Evolutionary conservation across 2,113 vertebrate genomes (phyloP).

Genomic region (Hippolais icterina): DNA sequence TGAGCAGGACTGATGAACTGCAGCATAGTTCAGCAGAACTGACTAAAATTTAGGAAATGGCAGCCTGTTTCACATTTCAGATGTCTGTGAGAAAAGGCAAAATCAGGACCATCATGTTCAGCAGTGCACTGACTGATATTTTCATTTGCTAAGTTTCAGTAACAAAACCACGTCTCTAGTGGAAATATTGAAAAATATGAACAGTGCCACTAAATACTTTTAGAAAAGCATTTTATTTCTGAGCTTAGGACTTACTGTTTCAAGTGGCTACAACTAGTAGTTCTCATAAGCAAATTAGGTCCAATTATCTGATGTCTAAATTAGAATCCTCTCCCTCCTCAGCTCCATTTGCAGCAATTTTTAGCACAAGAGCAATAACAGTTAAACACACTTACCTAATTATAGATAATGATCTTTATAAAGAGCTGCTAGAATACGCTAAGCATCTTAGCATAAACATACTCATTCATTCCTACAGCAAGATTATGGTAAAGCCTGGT

Average conservation of each 20-base stretch:
- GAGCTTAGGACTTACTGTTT: slow-evolving; percentile 16
- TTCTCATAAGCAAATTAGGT: slow-evolving; percentile 52
- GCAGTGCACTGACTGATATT: background rate
- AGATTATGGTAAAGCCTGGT: background rate
- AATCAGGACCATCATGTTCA: background rate
- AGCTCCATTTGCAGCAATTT: slow-evolving; percentile 60
- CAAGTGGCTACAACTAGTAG: slow-evolving; percentile 26
- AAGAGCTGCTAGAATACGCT: slow-evolving; percentile 55
- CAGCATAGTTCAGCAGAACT: background rate
- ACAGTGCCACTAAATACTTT: background rate
- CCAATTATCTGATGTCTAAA: slow-evolving; percentile 52
- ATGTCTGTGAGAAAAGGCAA: background rate
- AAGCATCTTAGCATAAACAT: slow-evolving; percentile 52
- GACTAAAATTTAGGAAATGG: background rate
- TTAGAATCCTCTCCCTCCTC: slow-evolving; percentile 43
- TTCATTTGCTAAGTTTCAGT: background rate
- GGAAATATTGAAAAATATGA: slow-evolving; percentile 36
- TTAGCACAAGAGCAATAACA: slow-evolving; percentile 62
- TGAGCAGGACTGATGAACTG: background rate
- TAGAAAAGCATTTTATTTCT: slow-evolving; percentile 32
- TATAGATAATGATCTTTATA: slow-evolving; percentile 61
- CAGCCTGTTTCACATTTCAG: background rate
- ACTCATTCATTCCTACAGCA: slow-evolving; percentile 32
- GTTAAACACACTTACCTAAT: slow-evolving; percentile 56
- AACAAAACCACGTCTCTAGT: slow-evolving; percentile 5